These are phyloP conservation scores for Brachionichthys hirsutus DNA, from an alignment of 2,113 vertebrate species.

Conservation along the genomic window DNA sequence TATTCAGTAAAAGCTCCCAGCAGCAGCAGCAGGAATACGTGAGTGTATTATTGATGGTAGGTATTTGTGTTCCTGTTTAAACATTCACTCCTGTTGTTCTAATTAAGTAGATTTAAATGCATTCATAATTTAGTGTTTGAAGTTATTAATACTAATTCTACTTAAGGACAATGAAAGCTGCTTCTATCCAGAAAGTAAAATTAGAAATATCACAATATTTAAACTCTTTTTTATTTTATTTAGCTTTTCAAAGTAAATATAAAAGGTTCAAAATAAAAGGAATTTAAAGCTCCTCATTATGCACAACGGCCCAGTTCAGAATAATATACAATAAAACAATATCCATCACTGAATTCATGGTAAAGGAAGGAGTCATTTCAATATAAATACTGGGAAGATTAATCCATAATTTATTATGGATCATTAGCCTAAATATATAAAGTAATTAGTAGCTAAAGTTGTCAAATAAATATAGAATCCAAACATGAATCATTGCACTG, in stretches of 20 bases:
- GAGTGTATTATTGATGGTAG: not conserved
- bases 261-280: too few relatives aligned
- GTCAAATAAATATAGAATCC: too few relatives aligned
- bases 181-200: too few relatives aligned
- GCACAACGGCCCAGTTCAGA: not conserved
- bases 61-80: not conserved
- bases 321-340: not conserved
- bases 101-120: slow-evolving; percentile 21
- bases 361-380: too few relatives aligned
- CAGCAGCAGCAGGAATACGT: slow-evolving; percentile 11
- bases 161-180: not conserved
- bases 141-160: not conserved
- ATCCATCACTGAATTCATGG: too few relatives aligned
- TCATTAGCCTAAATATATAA: too few relatives aligned
- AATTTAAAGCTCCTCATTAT: not conserved
- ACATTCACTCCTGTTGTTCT: slow-evolving; percentile 1
- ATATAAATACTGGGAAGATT: not conserved
- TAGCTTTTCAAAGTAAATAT: not conserved
- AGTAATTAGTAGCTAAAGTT: too few relatives aligned
- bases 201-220: too few relatives aligned
- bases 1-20: not conserved
- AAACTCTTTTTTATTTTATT: too few relatives aligned
- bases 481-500: slow-evolving; percentile 38
- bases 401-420: not conserved
- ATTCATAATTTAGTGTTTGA: not conserved